Base-by-base conservation (phyloP, 2,888 invertebrate genomes). In the Drosophila hamatofila region DNA sequence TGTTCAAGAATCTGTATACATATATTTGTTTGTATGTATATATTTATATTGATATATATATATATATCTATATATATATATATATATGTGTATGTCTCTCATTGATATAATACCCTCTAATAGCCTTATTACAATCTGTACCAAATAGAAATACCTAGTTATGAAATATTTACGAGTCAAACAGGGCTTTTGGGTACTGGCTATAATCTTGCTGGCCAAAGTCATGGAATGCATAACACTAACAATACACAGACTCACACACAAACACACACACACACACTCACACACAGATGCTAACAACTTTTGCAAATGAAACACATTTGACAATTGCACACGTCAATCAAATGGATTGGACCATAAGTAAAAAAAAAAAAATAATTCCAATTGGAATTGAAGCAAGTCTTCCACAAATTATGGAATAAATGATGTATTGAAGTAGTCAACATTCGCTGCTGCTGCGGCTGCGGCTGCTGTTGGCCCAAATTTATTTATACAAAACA, bases 261-360 rank as follows among this genome's bases (percentile, higher is more conserved):
- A 54, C 52, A 41, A 27, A 51, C 37, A 12, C 30, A 30, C 37
- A 18, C 18, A 49, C 58, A 72, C 14, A 46, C 44, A 23, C 37
- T 12, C 23, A 30, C 37, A 23, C 18, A 54, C 52, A 48, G 27
- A 51, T 42, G 27, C 25, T 16, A 27, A 48, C 35, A 42, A 16
- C 54, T 48, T 14, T 46, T 54, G 67, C 46, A 74, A 49, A 48
- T 41, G 33, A 37, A 62, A 54, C 59, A 57, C 56, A 46, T 68
- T 76, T 76, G 72, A 58, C 62, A 46, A 64, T 76, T 76, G 68
- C 58, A 56, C 52, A 58, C 55, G 75, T 72, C 76, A 76, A 76
- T 76, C 76, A 76, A 54, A n/a, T 68, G 56, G n/a, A n/a, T 27
- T 46, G 57, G n/a, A 41, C 16, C 46, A 35, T 21, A 54, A 11